Conservation (phyloP, 2,888 invertebrate species). For the Cantharis rufa region DNA sequence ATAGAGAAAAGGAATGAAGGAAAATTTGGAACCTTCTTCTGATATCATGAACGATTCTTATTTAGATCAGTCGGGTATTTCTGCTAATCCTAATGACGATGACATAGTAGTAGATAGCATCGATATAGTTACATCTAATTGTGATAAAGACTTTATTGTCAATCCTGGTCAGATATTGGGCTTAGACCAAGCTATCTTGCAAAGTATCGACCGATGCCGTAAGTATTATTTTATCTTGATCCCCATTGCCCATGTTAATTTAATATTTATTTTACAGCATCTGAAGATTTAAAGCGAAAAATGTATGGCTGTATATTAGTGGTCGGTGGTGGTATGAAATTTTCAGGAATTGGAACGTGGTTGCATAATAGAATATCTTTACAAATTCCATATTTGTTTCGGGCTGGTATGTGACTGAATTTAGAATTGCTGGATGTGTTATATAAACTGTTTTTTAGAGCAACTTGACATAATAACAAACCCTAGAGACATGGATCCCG, state of each 20-base stretch:
- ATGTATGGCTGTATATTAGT: conserved; percentile 93
- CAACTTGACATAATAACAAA: conserved; percentile 87
- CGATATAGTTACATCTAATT: conserved; percentile 52
- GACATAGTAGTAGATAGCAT: conserved; percentile 74
- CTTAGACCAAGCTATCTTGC: conserved; percentile 87
- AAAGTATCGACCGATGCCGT: conserved; percentile 89
- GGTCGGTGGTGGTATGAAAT: conserved; percentile 90
- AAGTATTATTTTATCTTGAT: conserved; percentile 44
- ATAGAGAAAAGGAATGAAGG: conserved; percentile 65
- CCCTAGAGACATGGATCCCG: conserved; percentile 90
- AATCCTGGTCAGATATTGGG: conserved; percentile 82
- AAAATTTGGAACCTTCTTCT: conserved; percentile 59
- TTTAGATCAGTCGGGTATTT: conserved; percentile 57
- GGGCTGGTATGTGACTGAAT: conserved; percentile 58
- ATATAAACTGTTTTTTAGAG: conserved; percentile 55
- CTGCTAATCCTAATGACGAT: conserved; percentile 64
- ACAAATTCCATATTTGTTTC: conserved; percentile 79
- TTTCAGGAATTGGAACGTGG: conserved; percentile 84
- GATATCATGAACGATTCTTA: conserved; percentile 57
- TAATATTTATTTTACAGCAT: conserved; percentile 56
- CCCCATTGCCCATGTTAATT: not conserved
- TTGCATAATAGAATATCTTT: conserved; percentile 83
- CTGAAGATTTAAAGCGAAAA: conserved; percentile 87
- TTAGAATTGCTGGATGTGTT: not conserved
- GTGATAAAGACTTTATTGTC: conserved; percentile 67